Conservation (phyloP, 2,113 vertebrate genomes). For the Embiotoca jacksoni region DNA sequence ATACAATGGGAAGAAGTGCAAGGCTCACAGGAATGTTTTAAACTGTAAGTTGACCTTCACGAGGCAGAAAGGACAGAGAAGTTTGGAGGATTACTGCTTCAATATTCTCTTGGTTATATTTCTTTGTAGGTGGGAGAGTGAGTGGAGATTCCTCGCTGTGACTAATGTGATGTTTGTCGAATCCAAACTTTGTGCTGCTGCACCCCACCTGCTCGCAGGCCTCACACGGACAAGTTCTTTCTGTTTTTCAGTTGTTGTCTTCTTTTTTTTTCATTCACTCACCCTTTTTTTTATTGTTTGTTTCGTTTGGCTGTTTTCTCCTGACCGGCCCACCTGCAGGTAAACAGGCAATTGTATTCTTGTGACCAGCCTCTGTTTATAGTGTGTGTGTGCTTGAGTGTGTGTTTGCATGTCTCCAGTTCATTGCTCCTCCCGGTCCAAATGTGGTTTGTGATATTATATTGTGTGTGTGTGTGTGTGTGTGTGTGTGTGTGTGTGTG, state of each 20-base stretch:
- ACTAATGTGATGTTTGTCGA: conserved; percentile 78
- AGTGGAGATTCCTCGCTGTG: conserved; percentile 70
- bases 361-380: conserved; percentile 52
- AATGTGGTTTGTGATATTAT: conserved; percentile 69
- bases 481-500: conserved; percentile 54
- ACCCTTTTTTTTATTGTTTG: conserved; percentile 58
- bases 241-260: conserved; percentile 49
- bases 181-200: conserved; percentile 72
- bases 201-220: conserved; percentile 44
- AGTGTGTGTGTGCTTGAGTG: conserved; percentile 40
- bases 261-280: conserved; percentile 35
- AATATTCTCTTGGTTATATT: conserved; percentile 72
- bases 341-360: conserved; percentile 72
- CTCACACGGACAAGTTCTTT: conserved; percentile 31
- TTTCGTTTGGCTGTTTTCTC: conserved; percentile 62
- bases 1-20: conserved; percentile 14
- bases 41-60: conserved; percentile 68
- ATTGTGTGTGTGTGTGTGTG: conserved; percentile 64
- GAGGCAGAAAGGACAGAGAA: conserved; percentile 68
- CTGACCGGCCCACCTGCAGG: conserved; percentile 69
- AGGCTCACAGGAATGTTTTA: conserved; percentile 39
- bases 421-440: conserved; percentile 63
- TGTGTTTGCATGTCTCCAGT: conserved; percentile 62
- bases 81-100: conserved; percentile 74
- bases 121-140: conserved; percentile 55